Evolutionary conservation across 2,113 vertebrate genomes (phyloP), one percentile per base, ranked within the genome.

Genomic region (Otolemur garnettii): DNA sequence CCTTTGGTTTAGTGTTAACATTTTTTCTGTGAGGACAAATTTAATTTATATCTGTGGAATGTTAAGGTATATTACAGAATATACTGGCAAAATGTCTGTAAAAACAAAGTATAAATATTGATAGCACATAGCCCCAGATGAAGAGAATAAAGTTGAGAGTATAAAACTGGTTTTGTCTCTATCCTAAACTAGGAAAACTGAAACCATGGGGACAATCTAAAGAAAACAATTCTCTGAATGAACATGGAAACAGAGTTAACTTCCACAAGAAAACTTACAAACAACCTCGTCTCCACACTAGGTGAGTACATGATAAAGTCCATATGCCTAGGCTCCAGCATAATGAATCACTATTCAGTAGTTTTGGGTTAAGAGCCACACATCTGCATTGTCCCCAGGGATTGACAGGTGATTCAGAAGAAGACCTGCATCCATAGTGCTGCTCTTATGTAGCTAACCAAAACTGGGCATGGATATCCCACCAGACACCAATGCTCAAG

Each of bases 191-290:
- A 99, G 99, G 99, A 83, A 99, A 99, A 97, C 98, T 99, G 95
- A 99, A 99, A 97, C 98, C 99, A 0, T 99, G 99, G 97, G 99
- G 97, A 85, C 98, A 98, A 15, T 9, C 15, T 26, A 98, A 99
- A 94, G 99, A 99, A 98, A 99, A 99, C 82, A 60, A 33, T 30
- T 19, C 45, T 45, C 95, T 35, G 13, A 98, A 92, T 94, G 98
- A 98, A 80, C 96, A 98, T 59, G 91, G 77, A 0, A n/a, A 88
- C 3, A 98, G 94, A 96, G 7, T 94, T 42, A 97, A 97, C 66
- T 96, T 98, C 0, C 98, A 84, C 28, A 99, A 98, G 98, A 99
- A 98, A 91, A 98, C 98, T 59, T 99, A 99, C 96, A 99, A 99
- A 97, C 99, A 99, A 92, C 99, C 99, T n/a, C 96, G 45, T 94